Evolutionary conservation across 2,113 vertebrate genomes (phyloP).

Genomic region (Seriola rivoliana): DNA sequence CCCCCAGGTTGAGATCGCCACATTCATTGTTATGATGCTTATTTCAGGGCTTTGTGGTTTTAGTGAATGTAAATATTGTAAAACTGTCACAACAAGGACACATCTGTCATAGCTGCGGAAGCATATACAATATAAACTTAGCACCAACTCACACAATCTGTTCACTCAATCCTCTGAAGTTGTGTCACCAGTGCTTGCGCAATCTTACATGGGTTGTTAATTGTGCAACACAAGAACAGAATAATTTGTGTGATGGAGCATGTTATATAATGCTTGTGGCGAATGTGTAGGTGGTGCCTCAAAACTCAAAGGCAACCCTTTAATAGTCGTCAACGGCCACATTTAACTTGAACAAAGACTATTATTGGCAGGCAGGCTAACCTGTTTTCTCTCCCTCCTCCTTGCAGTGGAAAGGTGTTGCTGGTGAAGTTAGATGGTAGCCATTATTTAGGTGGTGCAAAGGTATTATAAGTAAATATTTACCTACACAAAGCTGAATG

Average conservation of each 20-base stretch:
- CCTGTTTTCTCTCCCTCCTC: not conserved
- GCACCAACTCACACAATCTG: constrained; percentile 23
- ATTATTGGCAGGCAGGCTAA: constrained; percentile 10
- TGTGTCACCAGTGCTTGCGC: not conserved
- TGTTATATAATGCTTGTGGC: not conserved
- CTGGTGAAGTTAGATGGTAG: not conserved
- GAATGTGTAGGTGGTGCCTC: constrained; percentile 1
- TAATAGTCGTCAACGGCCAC: not conserved
- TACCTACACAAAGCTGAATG: too few relatives aligned
- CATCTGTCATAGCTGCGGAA: constrained; percentile 17
- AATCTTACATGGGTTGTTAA: not conserved
- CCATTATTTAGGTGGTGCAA: not conserved
- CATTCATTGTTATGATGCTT: constrained; percentile 1
- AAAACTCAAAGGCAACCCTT: not conserved
- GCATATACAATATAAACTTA: constrained; percentile 2
- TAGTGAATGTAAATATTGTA: not conserved
- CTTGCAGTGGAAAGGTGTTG: not conserved
- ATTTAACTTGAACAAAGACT: constrained; percentile 4
- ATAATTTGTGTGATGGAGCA: not conserved
- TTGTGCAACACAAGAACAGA: constrained; percentile 6
- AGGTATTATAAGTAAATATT: too few relatives aligned
- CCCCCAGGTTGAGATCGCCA: constrained; percentile 1
- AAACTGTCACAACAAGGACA: constrained; percentile 43
- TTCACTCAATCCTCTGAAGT: not conserved
- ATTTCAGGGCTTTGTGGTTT: constrained; percentile 3